Evolutionary conservation across 1,140 invertebrate species (phyloP), one percentile per base, ranked within the genome.

Genomic region (Trichomalopsis sarcophagae): DNA sequence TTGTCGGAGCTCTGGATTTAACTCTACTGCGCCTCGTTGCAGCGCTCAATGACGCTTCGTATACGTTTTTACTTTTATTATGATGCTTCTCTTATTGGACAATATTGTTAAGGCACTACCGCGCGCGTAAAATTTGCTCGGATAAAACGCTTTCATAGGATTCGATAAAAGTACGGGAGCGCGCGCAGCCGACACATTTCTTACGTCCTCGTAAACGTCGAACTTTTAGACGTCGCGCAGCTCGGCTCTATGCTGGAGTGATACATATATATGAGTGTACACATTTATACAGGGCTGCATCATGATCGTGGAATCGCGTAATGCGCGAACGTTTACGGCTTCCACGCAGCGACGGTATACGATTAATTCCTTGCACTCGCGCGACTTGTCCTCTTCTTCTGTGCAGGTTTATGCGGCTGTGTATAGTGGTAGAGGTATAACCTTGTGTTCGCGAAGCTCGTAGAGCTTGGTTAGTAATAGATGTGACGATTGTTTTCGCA

Each of bases 401-500:
- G 27, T 27, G 1, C 13, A 47, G 13, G 9, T 47, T 47, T 13
- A 11, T 47, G 10, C 13, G 9, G 44, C 9, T 47, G 10, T 47
- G 44, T 47, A 36, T 36, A 0, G 5, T 36, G 33, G 33, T 5
- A 36, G 33, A 36, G 5, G 33, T 36, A 36, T 36, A 36, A 36
- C 1, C 1, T 36, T 36, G 4, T 36, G 33, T 36, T 36, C 5
- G 33, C 5, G 5, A 36, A 36, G 33, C 33, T 36, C 33, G 5
- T 36, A 36, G 33, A 4, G 5, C 4, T 36, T 36, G 33, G 33
- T 36, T 6, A 6, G 2, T 36, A 36, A 36, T 36, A 3, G 33
- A 36, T 4, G 5, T 0, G 33, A 36, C 0, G 33, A 36, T 36
- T 79, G 82, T 74, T 77, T n/a, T 62, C 73, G 50, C 83, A 90